Conservation (phyloP, 2,888 invertebrate genomes). For the Griposia aprilina region DNA sequence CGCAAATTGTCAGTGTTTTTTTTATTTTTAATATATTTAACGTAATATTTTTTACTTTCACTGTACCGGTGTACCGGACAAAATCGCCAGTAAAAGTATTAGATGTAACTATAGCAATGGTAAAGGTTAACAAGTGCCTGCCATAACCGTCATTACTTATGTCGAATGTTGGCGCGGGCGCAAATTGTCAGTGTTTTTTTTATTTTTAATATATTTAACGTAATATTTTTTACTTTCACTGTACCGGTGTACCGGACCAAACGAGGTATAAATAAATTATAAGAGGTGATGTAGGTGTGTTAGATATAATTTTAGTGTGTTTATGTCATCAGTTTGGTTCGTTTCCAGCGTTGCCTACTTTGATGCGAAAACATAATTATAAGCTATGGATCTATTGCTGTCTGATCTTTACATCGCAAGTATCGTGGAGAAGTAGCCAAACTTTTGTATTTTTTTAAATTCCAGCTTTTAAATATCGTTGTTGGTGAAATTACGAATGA, state of each 20-base stretch:
- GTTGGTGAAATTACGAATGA: neutral
- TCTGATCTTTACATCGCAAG: neutral
- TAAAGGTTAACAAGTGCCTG: conserved; percentile 49
- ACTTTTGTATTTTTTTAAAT: neutral
- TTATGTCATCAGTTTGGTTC: neutral
- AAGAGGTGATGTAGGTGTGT: conserved; percentile 36
- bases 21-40: conserved; percentile 52
- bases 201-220: conserved; percentile 51
- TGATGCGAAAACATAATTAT: no score
- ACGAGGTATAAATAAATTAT: conserved; percentile 22
- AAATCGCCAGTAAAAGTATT: conserved; percentile 24
- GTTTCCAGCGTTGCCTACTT: neutral
- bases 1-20: conserved; percentile 36
- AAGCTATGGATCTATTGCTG: neutral
- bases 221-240: conserved; percentile 69
- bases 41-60: conserved; percentile 67
- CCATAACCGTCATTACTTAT: conserved; percentile 42
- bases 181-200: conserved; percentile 34
- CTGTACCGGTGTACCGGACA: conserved; percentile 34
- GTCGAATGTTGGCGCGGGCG: conserved; percentile 32
- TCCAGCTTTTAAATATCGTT: neutral
- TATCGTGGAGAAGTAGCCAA: neutral
- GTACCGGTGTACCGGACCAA: conserved; percentile 9
- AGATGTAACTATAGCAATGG: neutral
- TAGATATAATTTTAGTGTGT: conserved; percentile 38